A percentile compares a stretch with the other conserved stretches of the same genome.
These are phyloP conservation scores for Phorcus lineatus DNA, from an alignment of 2,888 invertebrate species.

Conservation along the genomic window DNA sequence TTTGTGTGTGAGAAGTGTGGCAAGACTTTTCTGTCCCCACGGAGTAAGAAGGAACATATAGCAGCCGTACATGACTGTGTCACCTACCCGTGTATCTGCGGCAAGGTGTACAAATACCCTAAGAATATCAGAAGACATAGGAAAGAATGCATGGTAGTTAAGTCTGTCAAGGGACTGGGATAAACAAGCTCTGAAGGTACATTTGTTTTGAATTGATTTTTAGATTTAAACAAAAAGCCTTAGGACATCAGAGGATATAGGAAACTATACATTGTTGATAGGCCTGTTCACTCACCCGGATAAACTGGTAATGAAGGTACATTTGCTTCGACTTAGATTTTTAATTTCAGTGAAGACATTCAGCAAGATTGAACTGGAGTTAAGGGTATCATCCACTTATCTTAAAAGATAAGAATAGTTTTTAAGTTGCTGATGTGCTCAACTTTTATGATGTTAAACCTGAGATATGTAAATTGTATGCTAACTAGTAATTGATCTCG, in stretches of 20 bases:
- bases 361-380: too few species aligned
- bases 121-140: not conserved
- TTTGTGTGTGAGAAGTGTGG: not conserved
- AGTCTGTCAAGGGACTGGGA: not conserved
- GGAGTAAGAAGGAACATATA: not conserved
- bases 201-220: too few species aligned
- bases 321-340: too few species aligned
- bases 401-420: too few species aligned
- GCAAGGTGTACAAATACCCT: not conserved
- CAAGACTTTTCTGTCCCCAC: not conserved
- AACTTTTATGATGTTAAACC: too few species aligned
- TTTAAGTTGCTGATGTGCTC: too few species aligned
- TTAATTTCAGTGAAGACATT: too few species aligned
- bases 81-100: not conserved
- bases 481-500: too few species aligned
- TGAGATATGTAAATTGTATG: too few species aligned
- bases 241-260: not conserved
- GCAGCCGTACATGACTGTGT: not conserved
- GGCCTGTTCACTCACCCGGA: not conserved
- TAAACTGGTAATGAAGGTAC: too few species aligned
- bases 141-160: not conserved
- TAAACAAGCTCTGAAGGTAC: too few species aligned
- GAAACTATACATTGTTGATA: not conserved
- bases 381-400: too few species aligned
- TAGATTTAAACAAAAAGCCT: not conserved